phyloP scores from a whole-genome alignment of 2,113 vertebrate species.

The Pheucticus melanocephalus region DNA sequence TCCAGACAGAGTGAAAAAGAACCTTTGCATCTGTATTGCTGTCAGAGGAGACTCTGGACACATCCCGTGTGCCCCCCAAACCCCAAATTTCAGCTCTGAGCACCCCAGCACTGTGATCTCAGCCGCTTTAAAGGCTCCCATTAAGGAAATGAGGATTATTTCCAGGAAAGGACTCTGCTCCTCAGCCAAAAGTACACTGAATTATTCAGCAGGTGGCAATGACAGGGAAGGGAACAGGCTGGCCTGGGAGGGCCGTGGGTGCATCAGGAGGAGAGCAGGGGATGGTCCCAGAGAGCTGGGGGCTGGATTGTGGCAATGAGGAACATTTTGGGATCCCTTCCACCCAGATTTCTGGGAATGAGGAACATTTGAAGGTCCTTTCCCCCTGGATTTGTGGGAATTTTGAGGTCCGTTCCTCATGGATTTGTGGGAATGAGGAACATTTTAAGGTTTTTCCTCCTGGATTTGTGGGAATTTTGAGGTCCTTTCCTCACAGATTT shows the following conservation, averaged over 20 bases:
- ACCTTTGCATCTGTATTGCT: constrained; percentile 55
- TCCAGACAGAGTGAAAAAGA: constrained; percentile 64
- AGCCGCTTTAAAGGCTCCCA: not conserved
- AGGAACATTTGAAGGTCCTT: not conserved
- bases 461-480: too few relatives aligned
- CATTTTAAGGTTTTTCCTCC: not conserved
- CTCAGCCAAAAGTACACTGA: not conserved
- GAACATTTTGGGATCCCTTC: not conserved
- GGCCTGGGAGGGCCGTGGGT: not conserved
- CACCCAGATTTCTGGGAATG: not conserved
- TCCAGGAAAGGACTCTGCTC: not conserved
- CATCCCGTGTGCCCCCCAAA: not conserved
- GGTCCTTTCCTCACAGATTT: rapidly evolving
- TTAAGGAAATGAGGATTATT: not conserved
- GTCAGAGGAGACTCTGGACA: constrained; percentile 39
- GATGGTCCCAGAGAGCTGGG: not conserved
- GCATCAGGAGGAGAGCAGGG: not conserved
- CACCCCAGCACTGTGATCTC: rapidly evolving
- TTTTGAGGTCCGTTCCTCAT: too few relatives aligned
- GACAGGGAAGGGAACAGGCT: not conserved
- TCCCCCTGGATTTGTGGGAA: not conserved
- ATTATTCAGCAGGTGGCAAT: not conserved
- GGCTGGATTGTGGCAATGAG: not conserved
- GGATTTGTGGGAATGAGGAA: too few relatives aligned
- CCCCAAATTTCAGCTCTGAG: not conserved